Percentiles rank a stretch among this genome's conserved stretches.
Evolutionary conservation across 2,113 vertebrate genomes (phyloP).

Genomic region (Mormyrus iriodes): DNA sequence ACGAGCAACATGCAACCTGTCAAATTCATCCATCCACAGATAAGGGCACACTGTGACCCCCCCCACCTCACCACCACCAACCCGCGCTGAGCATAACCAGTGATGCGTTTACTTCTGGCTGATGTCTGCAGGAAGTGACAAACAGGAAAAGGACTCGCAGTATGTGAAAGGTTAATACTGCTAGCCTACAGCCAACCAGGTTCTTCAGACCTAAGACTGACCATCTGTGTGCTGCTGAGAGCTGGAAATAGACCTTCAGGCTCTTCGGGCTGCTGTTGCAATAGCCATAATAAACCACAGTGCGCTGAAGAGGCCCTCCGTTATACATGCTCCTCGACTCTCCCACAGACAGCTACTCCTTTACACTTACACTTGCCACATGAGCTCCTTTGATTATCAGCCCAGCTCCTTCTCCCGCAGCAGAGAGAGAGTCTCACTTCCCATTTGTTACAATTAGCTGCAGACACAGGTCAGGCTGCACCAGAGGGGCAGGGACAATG

Average conservation of each 20-base stretch:
- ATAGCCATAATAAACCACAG: background rate
- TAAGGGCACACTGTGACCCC: background rate
- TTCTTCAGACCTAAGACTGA: background rate
- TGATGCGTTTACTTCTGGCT: background rate
- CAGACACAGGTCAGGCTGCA: background rate
- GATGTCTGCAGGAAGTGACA: background rate
- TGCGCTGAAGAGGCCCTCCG: too few species aligned
- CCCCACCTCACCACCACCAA: too few species aligned
- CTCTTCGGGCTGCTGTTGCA: background rate
- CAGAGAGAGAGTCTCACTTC: background rate
- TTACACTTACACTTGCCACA: background rate
- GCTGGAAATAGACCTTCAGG: background rate
- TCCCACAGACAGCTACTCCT: background rate
- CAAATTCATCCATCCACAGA: background rate
- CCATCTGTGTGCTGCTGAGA: slow-evolving; percentile 8
- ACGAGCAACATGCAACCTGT: background rate
- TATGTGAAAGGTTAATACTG: background rate
- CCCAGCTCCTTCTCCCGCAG: background rate
- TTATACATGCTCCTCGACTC: too few species aligned
- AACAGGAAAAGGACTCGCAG: background rate
- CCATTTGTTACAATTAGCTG: background rate
- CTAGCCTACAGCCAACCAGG: background rate
- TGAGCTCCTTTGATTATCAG: background rate
- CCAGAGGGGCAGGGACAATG: background rate
- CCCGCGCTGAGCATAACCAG: background rate